Evolutionary conservation across 2,888 invertebrate genomes (phyloP), one percentile per base, ranked within the genome.

Genomic region (Melanostoma scalare): DNA sequence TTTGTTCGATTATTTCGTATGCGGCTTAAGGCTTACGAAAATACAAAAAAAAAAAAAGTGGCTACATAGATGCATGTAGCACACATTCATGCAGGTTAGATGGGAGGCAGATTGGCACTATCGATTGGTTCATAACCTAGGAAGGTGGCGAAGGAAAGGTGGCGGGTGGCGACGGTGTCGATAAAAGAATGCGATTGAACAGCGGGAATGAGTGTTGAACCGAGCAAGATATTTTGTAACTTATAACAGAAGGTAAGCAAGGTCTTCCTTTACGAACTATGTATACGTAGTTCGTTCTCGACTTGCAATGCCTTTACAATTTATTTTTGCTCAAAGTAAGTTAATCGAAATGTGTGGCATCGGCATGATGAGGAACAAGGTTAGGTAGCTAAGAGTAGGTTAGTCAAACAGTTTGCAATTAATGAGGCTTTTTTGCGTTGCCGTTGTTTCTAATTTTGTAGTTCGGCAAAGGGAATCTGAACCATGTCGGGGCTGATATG

Each of bases 61-160:
- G 46, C 61, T 76, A 40, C 75, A 69, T 71, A 80, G 69, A 74
- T 68, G 60, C 61, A 60, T 44, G 44, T 33, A 38, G 63, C 48
- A 30, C n/a, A 20, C 20, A 6, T 48, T 46, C 61, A 79, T 76
- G 75, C 75, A 75, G 75, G 75, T 81, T 76, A 81, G 80, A 81
- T 81, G 75, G 53, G 46, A 67, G 20, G 60, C 55, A 55, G 81
- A 81, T 76, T 72, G 72, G 67, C 67, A 55, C 71, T 76, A 81
- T 81, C 81, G 81, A 81, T 81, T 76, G 81, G 80, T 71, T 80
- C 71, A 75, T 75, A 80, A 75, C 44, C 65, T 53, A 69, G 65
- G 38, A 69, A 65, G 53, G 52, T 30, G 65, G 53, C n/a, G 55
- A 31, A 1, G 36, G 36, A 5, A 10, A 31, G 9, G 30, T 36